phyloP scores from a whole-genome alignment of 2,113 vertebrate genomes.

The Heliornis fulica region DNA sequence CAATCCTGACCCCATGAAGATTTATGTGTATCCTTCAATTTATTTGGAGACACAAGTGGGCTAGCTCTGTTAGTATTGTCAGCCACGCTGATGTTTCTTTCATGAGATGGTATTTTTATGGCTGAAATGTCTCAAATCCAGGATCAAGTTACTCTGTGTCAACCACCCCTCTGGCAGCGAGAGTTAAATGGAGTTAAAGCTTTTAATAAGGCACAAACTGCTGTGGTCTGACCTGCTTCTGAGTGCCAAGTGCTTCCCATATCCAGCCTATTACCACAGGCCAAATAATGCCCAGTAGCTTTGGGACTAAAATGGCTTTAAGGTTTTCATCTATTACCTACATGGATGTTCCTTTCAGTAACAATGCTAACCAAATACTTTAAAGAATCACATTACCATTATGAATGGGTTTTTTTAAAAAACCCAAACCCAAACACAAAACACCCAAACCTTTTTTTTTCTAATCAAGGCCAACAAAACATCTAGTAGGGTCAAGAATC shows the following conservation, averaged over 20 bases:
- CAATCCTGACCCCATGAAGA: not conserved
- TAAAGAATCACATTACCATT: not conserved
- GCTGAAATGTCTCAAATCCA: not conserved
- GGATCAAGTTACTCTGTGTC: not conserved
- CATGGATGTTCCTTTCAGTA: not conserved
- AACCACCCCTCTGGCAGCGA: not conserved
- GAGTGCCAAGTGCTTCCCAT: not conserved
- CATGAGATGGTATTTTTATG: not conserved
- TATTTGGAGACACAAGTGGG: not conserved
- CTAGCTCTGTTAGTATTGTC: not conserved
- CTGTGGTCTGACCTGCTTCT: not conserved
- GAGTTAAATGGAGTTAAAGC: not conserved
- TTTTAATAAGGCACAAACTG: slow-evolving; percentile 18
- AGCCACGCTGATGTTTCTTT: not conserved
- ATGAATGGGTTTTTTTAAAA: not conserved
- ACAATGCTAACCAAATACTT: not conserved
- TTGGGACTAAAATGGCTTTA: not conserved
- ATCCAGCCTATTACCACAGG: not conserved
- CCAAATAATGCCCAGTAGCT: not conserved
- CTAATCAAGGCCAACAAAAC: not conserved
- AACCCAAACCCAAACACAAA: no score
- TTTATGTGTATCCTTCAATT: not conserved
- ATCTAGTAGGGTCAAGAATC: not conserved
- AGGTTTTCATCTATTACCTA: not conserved
- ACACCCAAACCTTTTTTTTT: not conserved